Percentiles rank a stretch among this genome's conserved stretches.
Conservation (phyloP, 2,888 invertebrate species). For the Callyntrura sp. region DNA sequence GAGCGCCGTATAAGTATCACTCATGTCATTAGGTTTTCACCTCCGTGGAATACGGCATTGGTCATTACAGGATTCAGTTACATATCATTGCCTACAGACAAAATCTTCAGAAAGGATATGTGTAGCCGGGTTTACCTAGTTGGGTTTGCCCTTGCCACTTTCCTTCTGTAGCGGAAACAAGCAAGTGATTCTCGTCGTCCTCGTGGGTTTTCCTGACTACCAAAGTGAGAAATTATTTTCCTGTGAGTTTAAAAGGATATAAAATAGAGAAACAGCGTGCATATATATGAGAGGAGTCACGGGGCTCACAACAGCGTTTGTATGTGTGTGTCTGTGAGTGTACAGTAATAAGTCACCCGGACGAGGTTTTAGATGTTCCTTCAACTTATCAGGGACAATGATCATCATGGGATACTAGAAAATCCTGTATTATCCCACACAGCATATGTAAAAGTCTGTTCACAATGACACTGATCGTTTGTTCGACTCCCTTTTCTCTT, state of each 20-base stretch:
- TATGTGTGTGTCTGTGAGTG: too few species aligned
- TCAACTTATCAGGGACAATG: conserved; percentile 59
- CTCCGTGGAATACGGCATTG: background rate
- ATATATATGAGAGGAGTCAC: background rate
- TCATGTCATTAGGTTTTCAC: conserved; percentile 29
- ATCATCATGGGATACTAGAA: conserved; percentile 59
- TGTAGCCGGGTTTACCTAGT: background rate
- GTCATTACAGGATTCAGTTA: conserved; percentile 1
- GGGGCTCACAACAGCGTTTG: background rate
- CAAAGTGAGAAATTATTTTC: conserved; percentile 16
- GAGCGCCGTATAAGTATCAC: background rate
- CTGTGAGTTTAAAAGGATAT: background rate
- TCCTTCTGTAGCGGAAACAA: conserved; percentile 10
- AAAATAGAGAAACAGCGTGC: background rate
- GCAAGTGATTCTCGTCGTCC: conserved; percentile 15
- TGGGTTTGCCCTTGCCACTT: background rate
- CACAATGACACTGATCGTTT: background rate
- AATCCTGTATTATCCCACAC: conserved; percentile 33
- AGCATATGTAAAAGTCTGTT: background rate
- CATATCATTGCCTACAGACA: background rate
- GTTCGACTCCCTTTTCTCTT: background rate
- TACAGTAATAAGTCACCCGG: conserved; percentile 50
- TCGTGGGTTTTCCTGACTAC: conserved; percentile 12
- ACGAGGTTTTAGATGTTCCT: conserved; percentile 48
- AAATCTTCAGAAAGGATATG: background rate